Conservation (phyloP, 2,113 vertebrate genomes). For the Daubentonia madagascariensis region DNA sequence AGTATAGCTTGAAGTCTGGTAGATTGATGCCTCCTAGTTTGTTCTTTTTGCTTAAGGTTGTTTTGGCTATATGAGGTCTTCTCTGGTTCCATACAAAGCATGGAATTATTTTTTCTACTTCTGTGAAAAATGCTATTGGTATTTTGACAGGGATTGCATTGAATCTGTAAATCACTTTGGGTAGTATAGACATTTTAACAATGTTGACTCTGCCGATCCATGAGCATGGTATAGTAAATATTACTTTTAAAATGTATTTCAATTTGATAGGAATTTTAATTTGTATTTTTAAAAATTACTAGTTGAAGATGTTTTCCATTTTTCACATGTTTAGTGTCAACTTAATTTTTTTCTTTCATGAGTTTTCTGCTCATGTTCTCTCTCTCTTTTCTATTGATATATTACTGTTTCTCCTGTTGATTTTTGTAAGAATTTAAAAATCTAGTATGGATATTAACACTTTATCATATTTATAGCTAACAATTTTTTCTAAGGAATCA, state of each 20-base stretch:
- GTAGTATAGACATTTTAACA: too few relatives aligned
- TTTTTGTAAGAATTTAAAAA: not conserved
- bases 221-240: too few relatives aligned
- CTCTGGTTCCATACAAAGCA: too few relatives aligned
- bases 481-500: not conserved
- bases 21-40: too few relatives aligned
- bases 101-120: too few relatives aligned
- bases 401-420: not conserved
- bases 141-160: too few relatives aligned
- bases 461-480: not conserved
- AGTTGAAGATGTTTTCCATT: not conserved
- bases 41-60: too few relatives aligned
- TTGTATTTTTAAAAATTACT: conserved; percentile 35
- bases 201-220: too few relatives aligned
- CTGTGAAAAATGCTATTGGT: too few relatives aligned
- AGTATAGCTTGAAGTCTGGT: too few relatives aligned
- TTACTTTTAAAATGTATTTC: conserved; percentile 37
- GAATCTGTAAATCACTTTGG: too few relatives aligned
- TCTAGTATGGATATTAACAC: not conserved
- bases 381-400: not conserved
- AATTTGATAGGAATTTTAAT: conserved; percentile 39
- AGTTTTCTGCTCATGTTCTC: not conserved
- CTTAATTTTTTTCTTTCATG: not conserved
- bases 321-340: not conserved
- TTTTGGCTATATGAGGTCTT: too few relatives aligned